Conservation (phyloP, 2,113 vertebrate species). For the Alethe castanea region DNA sequence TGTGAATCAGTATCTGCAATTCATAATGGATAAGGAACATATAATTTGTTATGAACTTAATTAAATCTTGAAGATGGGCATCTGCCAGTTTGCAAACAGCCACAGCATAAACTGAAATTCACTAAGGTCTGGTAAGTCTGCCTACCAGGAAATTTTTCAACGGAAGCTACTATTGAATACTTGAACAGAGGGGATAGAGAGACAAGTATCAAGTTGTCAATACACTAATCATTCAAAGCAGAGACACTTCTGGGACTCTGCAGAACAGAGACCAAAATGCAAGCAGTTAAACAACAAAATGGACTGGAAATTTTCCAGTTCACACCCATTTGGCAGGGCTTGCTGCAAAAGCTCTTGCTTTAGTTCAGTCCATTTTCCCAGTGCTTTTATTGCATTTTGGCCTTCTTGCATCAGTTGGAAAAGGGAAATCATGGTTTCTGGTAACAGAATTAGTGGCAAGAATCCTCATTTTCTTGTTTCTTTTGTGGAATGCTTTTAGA, state of each 20-base stretch:
- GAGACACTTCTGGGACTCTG: not conserved
- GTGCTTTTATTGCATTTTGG: not conserved
- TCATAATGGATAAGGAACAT: not conserved
- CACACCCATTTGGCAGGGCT: slow-evolving; percentile 24
- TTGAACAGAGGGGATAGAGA: not conserved
- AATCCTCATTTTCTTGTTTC: not conserved
- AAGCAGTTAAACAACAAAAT: slow-evolving; percentile 5
- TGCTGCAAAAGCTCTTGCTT: not conserved
- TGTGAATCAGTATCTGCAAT: not conserved
- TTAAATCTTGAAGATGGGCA: not conserved
- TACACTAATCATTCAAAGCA: not conserved
- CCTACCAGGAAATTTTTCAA: not conserved
- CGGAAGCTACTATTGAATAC: not conserved
- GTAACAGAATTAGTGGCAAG: slow-evolving; percentile 33
- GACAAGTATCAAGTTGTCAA: slow-evolving; percentile 6
- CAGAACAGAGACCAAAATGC: not conserved
- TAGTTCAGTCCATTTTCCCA: slow-evolving; percentile 11
- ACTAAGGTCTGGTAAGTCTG: not conserved
- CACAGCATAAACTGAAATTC: not conserved
- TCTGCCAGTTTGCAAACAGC: not conserved
- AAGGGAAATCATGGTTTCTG: not conserved
- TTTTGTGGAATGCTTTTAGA: not conserved
- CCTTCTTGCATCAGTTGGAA: slow-evolving; percentile 6
- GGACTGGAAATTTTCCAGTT: slow-evolving; percentile 15
- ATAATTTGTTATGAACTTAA: not conserved